A percentile compares a stretch with the other conserved stretches of the same genome.
Evolutionary conservation across 2,797 vertebrate species (phyloP).

Genomic region (Helostoma temminkii): DNA sequence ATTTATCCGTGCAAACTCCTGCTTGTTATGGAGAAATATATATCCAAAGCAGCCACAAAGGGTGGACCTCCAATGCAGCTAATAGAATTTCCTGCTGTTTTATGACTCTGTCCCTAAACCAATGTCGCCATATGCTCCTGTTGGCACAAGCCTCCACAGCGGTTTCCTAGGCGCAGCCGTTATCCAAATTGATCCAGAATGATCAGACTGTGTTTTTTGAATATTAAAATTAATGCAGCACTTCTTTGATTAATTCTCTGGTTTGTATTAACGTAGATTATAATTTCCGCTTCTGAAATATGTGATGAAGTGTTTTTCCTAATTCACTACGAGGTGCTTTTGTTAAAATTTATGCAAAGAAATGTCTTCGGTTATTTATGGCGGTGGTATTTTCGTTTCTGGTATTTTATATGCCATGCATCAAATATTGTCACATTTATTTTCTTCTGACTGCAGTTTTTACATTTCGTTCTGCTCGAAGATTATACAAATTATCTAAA

Average conservation of each 20-base stretch:
- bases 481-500: not conserved
- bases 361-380: not conserved
- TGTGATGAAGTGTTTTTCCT: fast-evolving
- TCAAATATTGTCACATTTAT: not conserved
- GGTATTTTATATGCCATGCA: not conserved
- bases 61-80: constrained; percentile 74
- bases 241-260: constrained; percentile 20
- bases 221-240: not conserved
- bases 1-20: constrained; percentile 41
- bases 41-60: constrained; percentile 72
- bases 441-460: not conserved
- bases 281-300: not conserved
- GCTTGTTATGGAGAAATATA: constrained; percentile 75
- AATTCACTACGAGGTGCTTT: not conserved
- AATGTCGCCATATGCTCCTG: constrained; percentile 85
- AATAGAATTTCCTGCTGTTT: constrained; percentile 86
- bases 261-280: not conserved
- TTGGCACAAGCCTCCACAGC: constrained; percentile 68
- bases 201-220: constrained; percentile 16
- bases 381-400: not conserved
- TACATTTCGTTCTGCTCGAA: constrained; percentile 5
- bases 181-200: constrained; percentile 61
- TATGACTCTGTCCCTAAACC: constrained; percentile 81
- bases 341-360: not conserved
- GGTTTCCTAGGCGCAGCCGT: constrained; percentile 53